A percentile compares a stretch with the other conserved stretches of the same genome.
phyloP scores from a whole-genome alignment of 1,140 invertebrate species.

The Medauroidea extradentata region DNA sequence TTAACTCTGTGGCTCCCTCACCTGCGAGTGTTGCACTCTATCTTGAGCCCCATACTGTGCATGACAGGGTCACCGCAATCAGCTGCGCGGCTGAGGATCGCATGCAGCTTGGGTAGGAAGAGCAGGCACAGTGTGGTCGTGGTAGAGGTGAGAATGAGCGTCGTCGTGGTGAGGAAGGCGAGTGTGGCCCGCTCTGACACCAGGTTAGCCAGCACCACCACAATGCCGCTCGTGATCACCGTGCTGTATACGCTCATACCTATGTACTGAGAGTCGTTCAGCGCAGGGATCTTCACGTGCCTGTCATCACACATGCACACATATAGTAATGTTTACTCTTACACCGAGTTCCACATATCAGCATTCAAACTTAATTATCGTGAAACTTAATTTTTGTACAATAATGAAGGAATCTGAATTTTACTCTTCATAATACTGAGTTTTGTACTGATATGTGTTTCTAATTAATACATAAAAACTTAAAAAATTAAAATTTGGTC shows the following conservation, averaged over 20 bases:
- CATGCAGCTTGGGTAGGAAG: constrained; percentile 78
- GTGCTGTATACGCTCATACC: constrained; percentile 89
- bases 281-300: constrained; percentile 91
- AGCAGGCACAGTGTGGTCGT: constrained; percentile 80
- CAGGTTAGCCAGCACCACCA: constrained; percentile 79
- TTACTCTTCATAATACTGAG: too few species aligned
- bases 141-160: constrained; percentile 78
- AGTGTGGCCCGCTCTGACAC: constrained; percentile 79
- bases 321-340: too few species aligned
- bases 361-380: too few species aligned
- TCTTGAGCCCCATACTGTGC: constrained; percentile 79
- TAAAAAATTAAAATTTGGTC: too few species aligned
- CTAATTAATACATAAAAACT: too few species aligned
- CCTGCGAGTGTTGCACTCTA: constrained; percentile 81
- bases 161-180: constrained; percentile 76
- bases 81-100: constrained; percentile 48
- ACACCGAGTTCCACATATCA: too few species aligned
- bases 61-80: constrained; percentile 73
- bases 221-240: constrained; percentile 79
- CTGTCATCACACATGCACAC: constrained; percentile 42
- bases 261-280: constrained; percentile 97
- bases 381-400: too few species aligned
- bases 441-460: too few species aligned
- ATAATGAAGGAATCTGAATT: too few species aligned
- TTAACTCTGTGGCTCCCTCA: constrained; percentile 22